Base-by-base conservation (phyloP, 2,888 invertebrate species). In the Acronicta leporina region DNA sequence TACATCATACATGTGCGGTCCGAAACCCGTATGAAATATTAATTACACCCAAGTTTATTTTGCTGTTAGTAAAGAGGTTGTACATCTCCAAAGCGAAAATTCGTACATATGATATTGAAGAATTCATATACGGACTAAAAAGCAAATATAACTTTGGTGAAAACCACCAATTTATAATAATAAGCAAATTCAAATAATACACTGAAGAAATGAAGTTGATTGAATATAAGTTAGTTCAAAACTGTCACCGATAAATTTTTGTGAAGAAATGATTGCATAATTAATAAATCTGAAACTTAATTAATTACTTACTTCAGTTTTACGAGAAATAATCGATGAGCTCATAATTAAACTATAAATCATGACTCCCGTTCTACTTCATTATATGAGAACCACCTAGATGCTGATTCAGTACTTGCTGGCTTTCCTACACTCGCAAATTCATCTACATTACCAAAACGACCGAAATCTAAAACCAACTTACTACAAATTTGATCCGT, bases 291-390 rank as follows among this genome's bases (percentile, higher is more conserved):
- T 53, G 42, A 62, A 63, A 49, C 60, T 40, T 54, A 27, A 64
- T 56, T 59, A 67, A 65, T 74, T 75, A 73, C 56, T 43, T 64
- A 71, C 75, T 69, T 66, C n/a, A 50, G 72, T 73, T 79, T 80
- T 79, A 83, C 83, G 84, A 80, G 73, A 83, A 85, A 84, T 82
- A 83, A 83, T 86, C 88, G 85, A 89, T 88, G 88, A 88, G 84
- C 80, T 80, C 83, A 80, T 92, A 92, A 93, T 92, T 92, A 89
- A 86, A 86, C 88, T 84, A 93, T 94, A 92, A 92, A 94, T 94
- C 94, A 93, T 87, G 80, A 73, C 78, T 82, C 83, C 86, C 83
- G 81, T 80, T 84, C 85, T 87, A 87, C 84, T 90, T 91, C 77
- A 87, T 85, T 87, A 85, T 85, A 87, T 84, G 86, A 78, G 82